Evolutionary conservation across 1,140 invertebrate genomes (phyloP), one percentile per base, ranked within the genome.

Genomic region (Drosophila kikkawai): DNA sequence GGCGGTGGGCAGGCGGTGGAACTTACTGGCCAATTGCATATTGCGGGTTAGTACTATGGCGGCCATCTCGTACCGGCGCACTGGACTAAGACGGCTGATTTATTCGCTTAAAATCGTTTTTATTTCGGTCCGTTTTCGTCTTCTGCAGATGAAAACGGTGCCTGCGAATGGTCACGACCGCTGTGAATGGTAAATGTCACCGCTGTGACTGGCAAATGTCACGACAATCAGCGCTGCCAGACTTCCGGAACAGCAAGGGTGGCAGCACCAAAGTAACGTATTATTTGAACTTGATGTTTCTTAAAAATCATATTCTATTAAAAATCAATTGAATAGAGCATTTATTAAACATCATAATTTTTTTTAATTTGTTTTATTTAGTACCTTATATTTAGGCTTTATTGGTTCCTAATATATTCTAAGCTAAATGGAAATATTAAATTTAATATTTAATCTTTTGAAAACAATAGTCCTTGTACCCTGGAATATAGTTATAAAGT

Each of bases 11-110:
- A 15, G 32, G 29, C n/a, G 4, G 22, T 4, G n/a, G 8, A 17
- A 91, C 91, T 91, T 91, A 92, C 91, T 92, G 73, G 91, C 87
- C 59, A 92, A 56, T 58, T 91, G 91, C 59, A 86, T 80, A 61
- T 92, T 92, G 45, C 80, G 81, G 67, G 82, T 83, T 74, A 92
- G 80, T 68, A 92, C 91, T 67, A 92, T 80, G 58, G 91, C 85
- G 73, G 91, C 82, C 91, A 92, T 92, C 41, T 29, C 79, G 56
- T 47, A 56, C 68, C 67, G 78, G 64, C 73, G 58, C 55, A 59
- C 26, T 42, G 17, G 56, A 67, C 47, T 56, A 71, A 60, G 75
- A 50, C 50, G 45, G 48, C n/a, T 37, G 11, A 68, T 39, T 44
- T 68, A 47, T 2, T 19, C 22, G 39, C 63, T 39, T 68, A 68